Evolutionary conservation across 2,797 vertebrate species (phyloP).

Genomic region (Epinephelus coioides): DNA sequence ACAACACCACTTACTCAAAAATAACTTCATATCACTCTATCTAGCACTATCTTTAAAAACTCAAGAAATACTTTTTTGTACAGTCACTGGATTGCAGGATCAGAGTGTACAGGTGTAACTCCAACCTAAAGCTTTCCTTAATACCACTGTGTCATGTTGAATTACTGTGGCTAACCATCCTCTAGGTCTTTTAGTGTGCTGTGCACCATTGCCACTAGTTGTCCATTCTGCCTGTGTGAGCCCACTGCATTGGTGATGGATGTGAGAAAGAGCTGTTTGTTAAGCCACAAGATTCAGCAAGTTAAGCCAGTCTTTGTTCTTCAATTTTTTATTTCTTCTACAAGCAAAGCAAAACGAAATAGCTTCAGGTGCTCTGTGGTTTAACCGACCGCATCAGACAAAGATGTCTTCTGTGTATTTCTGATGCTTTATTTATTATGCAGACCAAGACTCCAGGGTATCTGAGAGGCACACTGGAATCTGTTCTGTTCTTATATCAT

Average conservation of each 20-base stretch:
- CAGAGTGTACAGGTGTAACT: no score
- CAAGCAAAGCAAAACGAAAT: neutral
- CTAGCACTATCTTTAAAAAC: no score
- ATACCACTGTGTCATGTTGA: neutral
- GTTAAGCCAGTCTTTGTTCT: neutral
- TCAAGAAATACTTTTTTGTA: no score
- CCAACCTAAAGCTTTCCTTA: neutral
- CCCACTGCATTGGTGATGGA: neutral
- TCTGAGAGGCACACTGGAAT: neutral
- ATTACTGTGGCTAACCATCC: neutral
- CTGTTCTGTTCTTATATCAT: neutral
- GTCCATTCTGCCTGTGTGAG: neutral
- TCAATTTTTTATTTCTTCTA: neutral
- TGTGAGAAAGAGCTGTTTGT: neutral
- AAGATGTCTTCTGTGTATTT: slow-evolving; percentile 1
- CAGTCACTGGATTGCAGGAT: no score
- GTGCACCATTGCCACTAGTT: no score
- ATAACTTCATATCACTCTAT: no score
- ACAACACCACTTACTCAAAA: no score
- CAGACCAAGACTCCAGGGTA: neutral
- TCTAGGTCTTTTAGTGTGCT: neutral
- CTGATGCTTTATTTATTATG: slow-evolving; percentile 12
- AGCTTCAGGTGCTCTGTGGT: neutral
- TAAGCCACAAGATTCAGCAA: neutral
- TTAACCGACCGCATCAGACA: neutral